Evolutionary conservation across 1,140 invertebrate genomes (phyloP).

Genomic region (Drosophila sp.): DNA sequence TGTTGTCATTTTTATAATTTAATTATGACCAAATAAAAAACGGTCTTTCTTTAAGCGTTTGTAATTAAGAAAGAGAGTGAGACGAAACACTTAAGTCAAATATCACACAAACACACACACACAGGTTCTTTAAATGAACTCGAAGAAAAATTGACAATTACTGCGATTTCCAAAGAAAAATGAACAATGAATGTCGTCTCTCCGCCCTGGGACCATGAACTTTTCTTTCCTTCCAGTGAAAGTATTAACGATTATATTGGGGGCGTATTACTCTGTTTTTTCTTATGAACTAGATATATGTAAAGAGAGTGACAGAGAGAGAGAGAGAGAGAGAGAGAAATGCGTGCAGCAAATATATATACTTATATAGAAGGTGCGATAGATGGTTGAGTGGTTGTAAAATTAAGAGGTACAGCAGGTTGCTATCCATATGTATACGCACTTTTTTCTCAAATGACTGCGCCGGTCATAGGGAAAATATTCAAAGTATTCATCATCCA

Average conservation of each 20-base stretch:
- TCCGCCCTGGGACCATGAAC: slow-evolving; percentile 10
- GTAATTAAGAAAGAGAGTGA: slow-evolving; percentile 10
- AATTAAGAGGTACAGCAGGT: not conserved
- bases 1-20: slow-evolving; percentile 22
- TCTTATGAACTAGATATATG: slow-evolving; percentile 54
- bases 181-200: not conserved
- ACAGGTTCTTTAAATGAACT: slow-evolving; percentile 22
- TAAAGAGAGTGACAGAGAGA: not conserved
- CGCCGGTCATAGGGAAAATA: slow-evolving; percentile 75
- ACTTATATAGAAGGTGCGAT: not conserved
- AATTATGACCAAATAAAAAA: slow-evolving; percentile 24
- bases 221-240: slow-evolving; percentile 36
- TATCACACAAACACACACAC: slow-evolving; percentile 1
- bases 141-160: slow-evolving; percentile 31
- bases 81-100: not conserved
- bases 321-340: slow-evolving; percentile 32
- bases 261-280: slow-evolving; percentile 41
- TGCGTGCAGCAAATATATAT: slow-evolving; percentile 4
- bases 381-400: not conserved
- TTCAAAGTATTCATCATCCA: slow-evolving; percentile 77
- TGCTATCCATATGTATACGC: slow-evolving; percentile 51
- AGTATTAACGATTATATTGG: slow-evolving; percentile 16
- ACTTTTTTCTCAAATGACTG: slow-evolving; percentile 77
- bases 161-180: slow-evolving; percentile 60
- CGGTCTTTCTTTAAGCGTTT: not conserved